Evolutionary conservation across 2,113 vertebrate species (phyloP).

Genomic region (Tetraodon nigroviridis): DNA sequence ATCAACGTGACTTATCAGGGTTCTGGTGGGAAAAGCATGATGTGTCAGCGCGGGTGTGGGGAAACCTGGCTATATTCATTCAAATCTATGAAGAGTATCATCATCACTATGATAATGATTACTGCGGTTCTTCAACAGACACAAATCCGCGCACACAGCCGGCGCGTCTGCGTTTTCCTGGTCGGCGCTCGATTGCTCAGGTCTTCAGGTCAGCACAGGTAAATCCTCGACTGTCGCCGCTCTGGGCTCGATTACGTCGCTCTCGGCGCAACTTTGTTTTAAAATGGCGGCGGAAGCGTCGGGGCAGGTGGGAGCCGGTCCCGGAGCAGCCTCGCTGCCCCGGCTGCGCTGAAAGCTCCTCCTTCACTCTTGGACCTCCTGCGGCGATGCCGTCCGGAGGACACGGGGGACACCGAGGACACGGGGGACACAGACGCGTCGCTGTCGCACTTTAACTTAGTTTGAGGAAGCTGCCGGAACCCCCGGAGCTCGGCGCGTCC

Average conservation of each 20-base stretch:
- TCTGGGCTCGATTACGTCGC: conserved; percentile 61
- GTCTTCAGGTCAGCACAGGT: conserved; percentile 64
- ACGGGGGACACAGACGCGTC: too few species aligned
- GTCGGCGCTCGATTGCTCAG: conserved; percentile 54
- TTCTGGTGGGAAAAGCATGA: too few species aligned
- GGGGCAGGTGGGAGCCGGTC: conserved; percentile 62
- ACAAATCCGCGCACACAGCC: too few species aligned
- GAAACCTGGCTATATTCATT: too few species aligned
- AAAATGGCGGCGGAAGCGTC: conserved; percentile 75
- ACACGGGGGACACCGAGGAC: too few species aligned
- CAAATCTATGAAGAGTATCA: too few species aligned
- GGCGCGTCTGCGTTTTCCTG: neutral
- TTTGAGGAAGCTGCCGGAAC: conserved; percentile 44
- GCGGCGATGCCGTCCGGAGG: neutral
- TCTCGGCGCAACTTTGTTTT: conserved; percentile 64
- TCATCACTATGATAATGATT: too few species aligned
- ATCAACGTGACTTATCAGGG: too few species aligned
- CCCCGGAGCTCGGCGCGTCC: conserved; percentile 15
- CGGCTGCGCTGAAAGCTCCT: neutral
- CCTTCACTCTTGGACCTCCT: rapidly evolving
- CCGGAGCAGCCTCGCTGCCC: conserved; percentile 17
- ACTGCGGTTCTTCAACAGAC: too few species aligned
- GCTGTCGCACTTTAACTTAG: neutral
- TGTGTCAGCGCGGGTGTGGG: too few species aligned
- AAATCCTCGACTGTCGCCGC: conserved; percentile 53